Conservation (phyloP, 1,140 invertebrate genomes). For the Papilio polyxenes region DNA sequence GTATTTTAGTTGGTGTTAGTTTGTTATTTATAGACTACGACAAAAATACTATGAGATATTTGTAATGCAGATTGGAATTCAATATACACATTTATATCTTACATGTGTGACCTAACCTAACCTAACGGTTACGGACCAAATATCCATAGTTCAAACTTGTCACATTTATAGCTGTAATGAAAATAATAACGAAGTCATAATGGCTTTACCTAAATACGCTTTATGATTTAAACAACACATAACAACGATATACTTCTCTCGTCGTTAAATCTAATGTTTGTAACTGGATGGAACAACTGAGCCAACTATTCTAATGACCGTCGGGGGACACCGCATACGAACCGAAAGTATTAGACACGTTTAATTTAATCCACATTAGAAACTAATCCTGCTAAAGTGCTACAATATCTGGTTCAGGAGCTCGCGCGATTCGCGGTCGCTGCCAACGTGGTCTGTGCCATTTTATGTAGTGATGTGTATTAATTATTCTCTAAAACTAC, state of each 20-base stretch:
- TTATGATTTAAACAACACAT: slow-evolving; percentile 5
- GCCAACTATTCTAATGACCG: slow-evolving; percentile 23
- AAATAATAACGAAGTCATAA: slow-evolving; percentile 5
- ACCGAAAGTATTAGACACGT: slow-evolving; percentile 37
- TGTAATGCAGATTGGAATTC: neutral
- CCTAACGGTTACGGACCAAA: neutral
- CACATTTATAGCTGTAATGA: slow-evolving; percentile 18
- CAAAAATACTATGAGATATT: neutral
- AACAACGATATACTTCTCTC: slow-evolving; percentile 8
- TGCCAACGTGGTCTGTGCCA: slow-evolving; percentile 50
- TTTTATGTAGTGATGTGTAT: slow-evolving; percentile 42
- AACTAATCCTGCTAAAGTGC: slow-evolving; percentile 47
- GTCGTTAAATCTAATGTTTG: slow-evolving; percentile 27
- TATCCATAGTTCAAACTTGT: neutral
- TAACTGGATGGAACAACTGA: neutral
- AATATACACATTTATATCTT: neutral
- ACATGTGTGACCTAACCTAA: neutral
- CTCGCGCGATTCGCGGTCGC: slow-evolving; percentile 53
- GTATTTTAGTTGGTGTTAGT: neutral
- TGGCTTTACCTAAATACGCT: neutral
- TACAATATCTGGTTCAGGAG: slow-evolving; percentile 48
- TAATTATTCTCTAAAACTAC: neutral
- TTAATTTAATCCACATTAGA: slow-evolving; percentile 47
- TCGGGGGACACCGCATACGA: slow-evolving; percentile 7
- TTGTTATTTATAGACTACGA: neutral